Evolutionary conservation across 2,888 invertebrate genomes (phyloP).

Genomic region (Icerya purchasi): DNA sequence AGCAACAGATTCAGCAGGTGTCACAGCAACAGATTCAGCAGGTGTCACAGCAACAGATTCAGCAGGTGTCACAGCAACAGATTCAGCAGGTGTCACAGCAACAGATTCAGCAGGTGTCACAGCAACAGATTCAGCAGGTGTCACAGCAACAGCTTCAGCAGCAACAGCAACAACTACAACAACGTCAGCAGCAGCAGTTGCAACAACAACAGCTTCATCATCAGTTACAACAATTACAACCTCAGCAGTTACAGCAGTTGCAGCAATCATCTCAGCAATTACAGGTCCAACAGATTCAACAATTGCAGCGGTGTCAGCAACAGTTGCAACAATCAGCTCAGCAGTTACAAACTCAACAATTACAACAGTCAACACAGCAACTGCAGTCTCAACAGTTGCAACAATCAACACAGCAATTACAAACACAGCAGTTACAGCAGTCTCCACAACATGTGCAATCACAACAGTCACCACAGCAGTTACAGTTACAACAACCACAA

Average conservation of each 20-base stretch:
- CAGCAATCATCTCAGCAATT: constrained; percentile 19
- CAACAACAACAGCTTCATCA: constrained; percentile 37
- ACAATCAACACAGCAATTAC: constrained; percentile 26
- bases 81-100: constrained; percentile 20
- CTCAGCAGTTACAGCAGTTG: constrained; percentile 27
- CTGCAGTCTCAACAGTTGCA: constrained; percentile 21
- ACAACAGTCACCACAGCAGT: constrained; percentile 31
- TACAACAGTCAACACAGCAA: constrained; percentile 28
- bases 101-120: constrained; percentile 22
- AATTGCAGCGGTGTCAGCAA: constrained; percentile 37
- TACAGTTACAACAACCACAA: constrained; percentile 26
- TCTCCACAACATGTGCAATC: constrained; percentile 29
- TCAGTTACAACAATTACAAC: constrained; percentile 21
- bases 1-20: constrained; percentile 24
- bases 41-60: constrained; percentile 22
- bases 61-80: constrained; percentile 19
- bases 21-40: constrained; percentile 21
- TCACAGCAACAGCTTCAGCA: constrained; percentile 37
- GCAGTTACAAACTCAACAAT: constrained; percentile 38
- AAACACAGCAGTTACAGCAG: constrained; percentile 24
- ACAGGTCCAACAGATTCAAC: constrained; percentile 30
- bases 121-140: constrained; percentile 21
- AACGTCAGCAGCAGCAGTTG: constrained; percentile 30
- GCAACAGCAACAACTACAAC: constrained; percentile 38
- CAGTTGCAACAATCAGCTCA: constrained; percentile 35